phyloP scores from a whole-genome alignment of 2,113 vertebrate species.

The Heloderma charlesbogerti region DNA sequence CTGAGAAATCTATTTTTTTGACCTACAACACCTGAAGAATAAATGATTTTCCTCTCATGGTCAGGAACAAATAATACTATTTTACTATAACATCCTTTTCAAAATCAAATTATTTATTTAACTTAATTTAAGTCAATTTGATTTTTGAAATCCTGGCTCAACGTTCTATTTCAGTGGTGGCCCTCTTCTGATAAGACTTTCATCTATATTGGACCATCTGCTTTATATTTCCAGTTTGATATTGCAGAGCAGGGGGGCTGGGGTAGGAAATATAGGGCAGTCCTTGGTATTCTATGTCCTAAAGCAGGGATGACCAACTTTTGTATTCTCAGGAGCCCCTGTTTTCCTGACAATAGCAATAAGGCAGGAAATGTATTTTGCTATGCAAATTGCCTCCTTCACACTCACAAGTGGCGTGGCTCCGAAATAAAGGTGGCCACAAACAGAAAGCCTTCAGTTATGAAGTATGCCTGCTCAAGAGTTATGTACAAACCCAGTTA shows the following conservation, averaged over 20 bases:
- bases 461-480: neutral
- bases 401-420: neutral
- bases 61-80: conserved; percentile 30
- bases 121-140: conserved; percentile 36
- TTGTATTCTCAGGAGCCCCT: neutral
- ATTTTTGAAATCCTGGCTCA: conserved; percentile 41
- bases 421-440: neutral
- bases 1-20: conserved; percentile 44
- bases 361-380: neutral
- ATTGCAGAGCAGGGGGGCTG: neutral
- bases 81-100: neutral
- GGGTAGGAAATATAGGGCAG: neutral
- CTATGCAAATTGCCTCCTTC: neutral
- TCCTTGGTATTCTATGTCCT: neutral
- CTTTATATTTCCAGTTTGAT: conserved; percentile 11
- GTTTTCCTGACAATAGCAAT: neutral
- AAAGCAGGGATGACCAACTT: neutral
- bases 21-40: conserved; percentile 56
- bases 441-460: neutral
- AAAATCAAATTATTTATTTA: conserved; percentile 26
- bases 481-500: neutral
- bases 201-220: neutral
- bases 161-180: neutral
- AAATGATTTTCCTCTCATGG: conserved; percentile 19
- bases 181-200: rapidly evolving